Conservation (phyloP, 2,888 invertebrate genomes). For the Ophion ventricosus region DNA sequence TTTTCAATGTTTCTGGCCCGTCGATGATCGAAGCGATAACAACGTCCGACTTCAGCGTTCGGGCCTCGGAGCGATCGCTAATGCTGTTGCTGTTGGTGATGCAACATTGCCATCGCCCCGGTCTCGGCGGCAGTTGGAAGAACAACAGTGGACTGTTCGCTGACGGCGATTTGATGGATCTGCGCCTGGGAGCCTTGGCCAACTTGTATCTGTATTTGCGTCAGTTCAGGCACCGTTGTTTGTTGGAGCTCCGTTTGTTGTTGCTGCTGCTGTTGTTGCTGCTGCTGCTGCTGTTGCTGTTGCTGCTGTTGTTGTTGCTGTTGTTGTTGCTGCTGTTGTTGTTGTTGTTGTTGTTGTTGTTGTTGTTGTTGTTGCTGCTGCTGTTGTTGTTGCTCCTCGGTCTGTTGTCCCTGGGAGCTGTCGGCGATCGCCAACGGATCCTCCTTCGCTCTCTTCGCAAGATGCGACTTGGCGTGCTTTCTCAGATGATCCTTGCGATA, state of each 20-base stretch:
- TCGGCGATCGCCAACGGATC: constrained; percentile 83
- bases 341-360: constrained; percentile 77
- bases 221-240: constrained; percentile 74
- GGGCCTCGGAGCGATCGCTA: constrained; percentile 72
- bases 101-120: constrained; percentile 82
- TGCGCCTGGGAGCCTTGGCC: constrained; percentile 82
- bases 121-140: constrained; percentile 85
- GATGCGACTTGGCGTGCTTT: constrained; percentile 91
- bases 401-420: constrained; percentile 78
- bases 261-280: constrained; percentile 74
- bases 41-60: constrained; percentile 74
- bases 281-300: constrained; percentile 78
- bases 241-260: constrained; percentile 76
- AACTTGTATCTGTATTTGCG: constrained; percentile 78
- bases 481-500: constrained; percentile 92
- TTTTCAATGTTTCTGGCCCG: constrained; percentile 70
- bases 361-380: constrained; percentile 73
- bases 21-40: constrained; percentile 76
- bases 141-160: constrained; percentile 84
- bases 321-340: constrained; percentile 74
- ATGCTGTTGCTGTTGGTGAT: constrained; percentile 82
- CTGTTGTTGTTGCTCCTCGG: constrained; percentile 76
- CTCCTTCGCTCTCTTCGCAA: constrained; percentile 90
- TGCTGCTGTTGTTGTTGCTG: constrained; percentile 78
- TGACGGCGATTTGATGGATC: constrained; percentile 81